Evolutionary conservation across 1,140 invertebrate genomes (phyloP).

Genomic region (Sogatella furcifera): DNA sequence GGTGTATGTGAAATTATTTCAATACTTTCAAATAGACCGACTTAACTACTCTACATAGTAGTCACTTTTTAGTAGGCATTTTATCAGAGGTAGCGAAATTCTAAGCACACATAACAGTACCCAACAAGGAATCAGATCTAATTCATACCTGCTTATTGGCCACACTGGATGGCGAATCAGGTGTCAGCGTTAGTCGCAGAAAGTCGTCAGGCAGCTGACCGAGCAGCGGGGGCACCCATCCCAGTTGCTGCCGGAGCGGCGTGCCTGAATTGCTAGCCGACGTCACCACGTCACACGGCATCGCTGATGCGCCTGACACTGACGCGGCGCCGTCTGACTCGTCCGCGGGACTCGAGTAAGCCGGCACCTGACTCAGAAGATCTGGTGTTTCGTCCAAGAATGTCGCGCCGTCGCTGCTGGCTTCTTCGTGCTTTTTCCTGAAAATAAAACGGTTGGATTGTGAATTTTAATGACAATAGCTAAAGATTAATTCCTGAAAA

Average conservation of each 20-base stretch:
- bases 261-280: not conserved
- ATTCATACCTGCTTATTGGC: not conserved
- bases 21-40: no score
- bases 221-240: conserved; percentile 74
- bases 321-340: not conserved
- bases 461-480: no score
- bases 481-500: no score
- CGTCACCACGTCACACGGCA: not conserved
- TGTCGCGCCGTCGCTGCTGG: not conserved
- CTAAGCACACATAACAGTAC: no score
- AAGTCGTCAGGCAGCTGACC: conserved; percentile 72
- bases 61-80: no score
- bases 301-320: not conserved
- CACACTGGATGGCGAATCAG: not conserved
- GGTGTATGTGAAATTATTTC: no score
- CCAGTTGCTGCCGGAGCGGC: conserved; percentile 25
- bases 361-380: not conserved
- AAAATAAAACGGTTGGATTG: no score
- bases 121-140: no score
- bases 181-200: conserved; percentile 37
- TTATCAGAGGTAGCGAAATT: no score
- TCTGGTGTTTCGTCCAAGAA: not conserved
- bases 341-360: not conserved
- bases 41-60: no score
- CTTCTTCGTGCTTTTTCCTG: no score